A percentile compares a stretch with the other conserved stretches of the same genome.
Conservation (phyloP, 2,113 vertebrate genomes). For the Lamprologus tigripictilis region DNA sequence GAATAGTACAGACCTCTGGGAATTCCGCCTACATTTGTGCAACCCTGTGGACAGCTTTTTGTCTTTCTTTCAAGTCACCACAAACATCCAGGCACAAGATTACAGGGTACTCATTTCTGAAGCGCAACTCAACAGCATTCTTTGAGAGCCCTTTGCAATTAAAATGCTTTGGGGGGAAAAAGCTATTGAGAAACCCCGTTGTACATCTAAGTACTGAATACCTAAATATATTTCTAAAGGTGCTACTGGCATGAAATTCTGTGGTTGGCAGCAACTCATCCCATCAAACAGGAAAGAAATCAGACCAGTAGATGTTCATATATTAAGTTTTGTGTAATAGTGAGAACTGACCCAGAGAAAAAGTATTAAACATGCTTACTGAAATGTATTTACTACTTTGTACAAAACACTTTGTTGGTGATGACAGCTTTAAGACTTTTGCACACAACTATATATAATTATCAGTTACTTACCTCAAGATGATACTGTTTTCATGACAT, state of each 20-base stretch:
- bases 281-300: not conserved
- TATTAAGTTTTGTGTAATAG: not conserved
- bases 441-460: not conserved
- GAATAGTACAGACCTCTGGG: not conserved
- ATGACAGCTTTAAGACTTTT: not conserved
- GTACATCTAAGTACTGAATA: not conserved
- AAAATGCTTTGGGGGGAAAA: accelerated
- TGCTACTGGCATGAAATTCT: not conserved
- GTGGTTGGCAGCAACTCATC: not conserved
- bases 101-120: not conserved
- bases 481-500: not conserved
- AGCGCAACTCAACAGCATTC: not conserved
- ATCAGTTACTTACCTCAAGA: not conserved
- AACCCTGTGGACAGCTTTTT: not conserved
- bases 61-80: not conserved
- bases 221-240: not conserved
- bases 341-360: not conserved
- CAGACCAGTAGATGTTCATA: not conserved
- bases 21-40: not conserved
- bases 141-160: not conserved
- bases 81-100: not conserved
- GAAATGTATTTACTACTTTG: not conserved
- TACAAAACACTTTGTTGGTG: not conserved
- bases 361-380: not conserved
- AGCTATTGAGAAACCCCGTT: not conserved